A percentile compares a stretch with the other conserved stretches of the same genome.
These are phyloP conservation scores for Stenopsyche tienmushanensis DNA, from an alignment of 1,140 invertebrate species.

Conservation along the genomic window DNA sequence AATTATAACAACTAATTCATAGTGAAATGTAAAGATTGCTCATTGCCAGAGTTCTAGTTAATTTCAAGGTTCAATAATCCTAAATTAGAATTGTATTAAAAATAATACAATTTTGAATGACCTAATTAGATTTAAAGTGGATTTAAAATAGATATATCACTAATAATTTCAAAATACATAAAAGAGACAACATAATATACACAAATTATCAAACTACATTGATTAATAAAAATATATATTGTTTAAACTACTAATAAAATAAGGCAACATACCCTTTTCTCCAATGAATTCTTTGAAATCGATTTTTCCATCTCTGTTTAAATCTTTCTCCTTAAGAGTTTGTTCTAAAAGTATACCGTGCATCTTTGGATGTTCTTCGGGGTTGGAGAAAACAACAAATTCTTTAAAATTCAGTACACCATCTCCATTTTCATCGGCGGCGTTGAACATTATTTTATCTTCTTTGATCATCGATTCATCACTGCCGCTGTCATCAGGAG, in stretches of 20 bases:
- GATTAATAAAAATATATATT: not conserved
- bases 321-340: conserved; percentile 83
- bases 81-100: too few relatives aligned
- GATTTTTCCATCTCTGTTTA: conserved; percentile 78
- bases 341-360: conserved; percentile 79
- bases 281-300: conserved; percentile 83
- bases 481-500: conserved; percentile 32
- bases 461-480: conserved; percentile 63
- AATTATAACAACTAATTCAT: too few relatives aligned
- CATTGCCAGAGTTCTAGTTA: too few relatives aligned
- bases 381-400: conserved; percentile 88
- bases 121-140: too few relatives aligned
- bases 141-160: too few relatives aligned
- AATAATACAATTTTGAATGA: too few relatives aligned
- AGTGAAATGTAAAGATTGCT: too few relatives aligned
- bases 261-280: conserved; percentile 59
- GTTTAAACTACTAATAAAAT: not conserved
- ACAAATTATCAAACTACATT: too few relatives aligned
- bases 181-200: too few relatives aligned
- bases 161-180: too few relatives aligned
- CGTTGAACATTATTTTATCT: conserved; percentile 83
- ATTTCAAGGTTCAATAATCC: too few relatives aligned
- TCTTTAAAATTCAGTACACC: conserved; percentile 75
- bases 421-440: conserved; percentile 86
- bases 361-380: conserved; percentile 92